Conservation (phyloP, 2,113 vertebrate genomes). For the Struthidea cinerea region DNA sequence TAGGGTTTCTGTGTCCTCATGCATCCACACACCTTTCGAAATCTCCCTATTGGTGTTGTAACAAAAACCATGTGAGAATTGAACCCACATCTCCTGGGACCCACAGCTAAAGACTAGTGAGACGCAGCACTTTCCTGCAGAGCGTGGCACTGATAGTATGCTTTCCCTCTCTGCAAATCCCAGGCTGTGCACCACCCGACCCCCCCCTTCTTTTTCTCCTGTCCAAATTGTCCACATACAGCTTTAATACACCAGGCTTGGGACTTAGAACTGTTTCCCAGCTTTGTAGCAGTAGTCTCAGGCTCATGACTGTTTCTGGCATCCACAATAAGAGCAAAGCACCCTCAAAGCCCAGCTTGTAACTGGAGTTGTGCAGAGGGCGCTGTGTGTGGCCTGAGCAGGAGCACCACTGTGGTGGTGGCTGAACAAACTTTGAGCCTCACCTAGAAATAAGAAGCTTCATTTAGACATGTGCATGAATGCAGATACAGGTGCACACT, state of each 20-base stretch:
- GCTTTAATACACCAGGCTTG: neutral
- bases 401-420: neutral
- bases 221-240: rapidly evolving
- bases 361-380: neutral
- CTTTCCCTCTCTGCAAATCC: neutral
- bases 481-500: rapidly evolving
- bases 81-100: neutral
- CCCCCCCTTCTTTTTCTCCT: neutral
- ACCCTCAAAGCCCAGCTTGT: rapidly evolving
- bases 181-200: too few relatives aligned
- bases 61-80: neutral
- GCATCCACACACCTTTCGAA: neutral
- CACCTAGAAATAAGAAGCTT: neutral
- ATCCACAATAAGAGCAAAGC: neutral
- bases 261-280: neutral
- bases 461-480: rapidly evolving
- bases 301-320: neutral
- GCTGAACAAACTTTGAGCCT: neutral
- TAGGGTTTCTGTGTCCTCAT: neutral
- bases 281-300: neutral
- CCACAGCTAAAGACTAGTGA: neutral
- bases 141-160: rapidly evolving
- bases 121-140: neutral
- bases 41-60: neutral
- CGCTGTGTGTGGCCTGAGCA: rapidly evolving